phyloP scores from a whole-genome alignment of 1,140 invertebrate species.

The Drosophila insularis region DNA sequence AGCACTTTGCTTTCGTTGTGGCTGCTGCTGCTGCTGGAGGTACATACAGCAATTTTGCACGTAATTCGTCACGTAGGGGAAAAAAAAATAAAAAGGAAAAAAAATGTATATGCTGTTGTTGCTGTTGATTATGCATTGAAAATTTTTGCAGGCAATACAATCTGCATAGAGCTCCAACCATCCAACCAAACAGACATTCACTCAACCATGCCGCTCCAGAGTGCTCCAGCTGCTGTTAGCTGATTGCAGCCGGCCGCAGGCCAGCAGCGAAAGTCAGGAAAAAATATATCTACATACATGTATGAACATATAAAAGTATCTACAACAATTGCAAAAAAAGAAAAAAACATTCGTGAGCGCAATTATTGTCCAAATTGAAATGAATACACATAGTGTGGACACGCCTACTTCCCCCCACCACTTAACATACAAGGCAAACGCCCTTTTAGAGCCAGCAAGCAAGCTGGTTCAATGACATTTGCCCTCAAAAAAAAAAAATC shows the following conservation, averaged over 20 bases:
- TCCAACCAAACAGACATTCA: slow-evolving; percentile 6
- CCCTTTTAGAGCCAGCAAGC: neutral
- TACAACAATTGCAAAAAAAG: slow-evolving; percentile 21
- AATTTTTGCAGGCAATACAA: slow-evolving; percentile 60
- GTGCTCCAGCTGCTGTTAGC: slow-evolving; percentile 29
- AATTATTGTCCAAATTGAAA: slow-evolving; percentile 75
- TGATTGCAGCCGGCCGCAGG: slow-evolving; percentile 41
- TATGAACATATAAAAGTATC: slow-evolving; percentile 32
- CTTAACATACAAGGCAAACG: slow-evolving; percentile 14
- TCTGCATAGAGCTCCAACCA: slow-evolving; percentile 56
- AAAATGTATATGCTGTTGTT: slow-evolving; percentile 35
- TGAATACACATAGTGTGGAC: slow-evolving; percentile 64
- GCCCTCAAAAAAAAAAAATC: neutral
- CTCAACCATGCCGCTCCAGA: slow-evolving; percentile 34
- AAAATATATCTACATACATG: slow-evolving; percentile 19
- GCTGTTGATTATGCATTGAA: slow-evolving; percentile 76
- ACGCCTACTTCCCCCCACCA: slow-evolving; percentile 16
- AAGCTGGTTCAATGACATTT: slow-evolving; percentile 57
- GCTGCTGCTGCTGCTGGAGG: slow-evolving; percentile 17
- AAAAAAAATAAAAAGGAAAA: slow-evolving; percentile 24
- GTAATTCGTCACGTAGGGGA: slow-evolving; percentile 73
- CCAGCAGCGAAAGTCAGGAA: slow-evolving; percentile 44
- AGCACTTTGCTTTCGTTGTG: slow-evolving; percentile 10
- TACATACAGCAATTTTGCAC: slow-evolving; percentile 65
- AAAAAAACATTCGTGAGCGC: slow-evolving; percentile 40